Conservation (phyloP, 2,888 invertebrate genomes). For the Drosophila prostipennis region DNA sequence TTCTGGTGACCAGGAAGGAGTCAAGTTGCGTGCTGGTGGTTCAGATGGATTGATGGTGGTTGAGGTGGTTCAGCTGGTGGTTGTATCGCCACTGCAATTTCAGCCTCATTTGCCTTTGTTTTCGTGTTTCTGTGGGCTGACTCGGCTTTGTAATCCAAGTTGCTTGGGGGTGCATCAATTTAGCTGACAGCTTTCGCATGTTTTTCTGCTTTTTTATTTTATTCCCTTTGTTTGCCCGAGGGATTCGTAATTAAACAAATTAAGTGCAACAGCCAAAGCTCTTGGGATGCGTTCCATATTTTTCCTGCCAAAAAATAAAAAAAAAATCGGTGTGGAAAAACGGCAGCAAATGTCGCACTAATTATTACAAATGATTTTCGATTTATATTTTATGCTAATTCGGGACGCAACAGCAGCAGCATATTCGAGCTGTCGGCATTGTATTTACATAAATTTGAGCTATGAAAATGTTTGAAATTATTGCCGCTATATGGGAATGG, state of each 20-base stretch:
- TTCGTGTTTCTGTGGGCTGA: constrained; percentile 21
- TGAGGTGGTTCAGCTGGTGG: constrained; percentile 23
- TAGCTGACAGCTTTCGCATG: constrained; percentile 70
- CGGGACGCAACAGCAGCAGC: constrained; percentile 1
- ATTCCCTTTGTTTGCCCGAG: constrained; percentile 40
- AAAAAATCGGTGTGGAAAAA: constrained; percentile 52
- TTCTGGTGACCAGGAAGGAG: constrained; percentile 41
- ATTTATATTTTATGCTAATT: constrained; percentile 67
- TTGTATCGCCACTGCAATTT: constrained; percentile 67
- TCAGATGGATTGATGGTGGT: constrained; percentile 26
- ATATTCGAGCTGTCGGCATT: constrained; percentile 54
- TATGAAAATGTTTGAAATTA: constrained; percentile 62
- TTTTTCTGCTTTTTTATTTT: constrained; percentile 25
- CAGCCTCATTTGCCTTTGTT: constrained; percentile 67
- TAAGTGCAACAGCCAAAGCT: constrained; percentile 40
- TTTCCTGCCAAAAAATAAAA: constrained; percentile 31
- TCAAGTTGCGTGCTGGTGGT: constrained; percentile 45
- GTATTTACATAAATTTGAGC: constrained; percentile 47
- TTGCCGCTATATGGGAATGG: constrained; percentile 28
- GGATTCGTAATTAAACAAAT: constrained; percentile 76
- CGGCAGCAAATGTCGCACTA: constrained; percentile 65
- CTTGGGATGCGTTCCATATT: constrained; percentile 6
- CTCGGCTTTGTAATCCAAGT: constrained; percentile 28
- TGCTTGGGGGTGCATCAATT: constrained; percentile 52
- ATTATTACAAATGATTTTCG: constrained; percentile 75